Conservation (phyloP, 2,797 vertebrate species). For the Prionace glauca region DNA sequence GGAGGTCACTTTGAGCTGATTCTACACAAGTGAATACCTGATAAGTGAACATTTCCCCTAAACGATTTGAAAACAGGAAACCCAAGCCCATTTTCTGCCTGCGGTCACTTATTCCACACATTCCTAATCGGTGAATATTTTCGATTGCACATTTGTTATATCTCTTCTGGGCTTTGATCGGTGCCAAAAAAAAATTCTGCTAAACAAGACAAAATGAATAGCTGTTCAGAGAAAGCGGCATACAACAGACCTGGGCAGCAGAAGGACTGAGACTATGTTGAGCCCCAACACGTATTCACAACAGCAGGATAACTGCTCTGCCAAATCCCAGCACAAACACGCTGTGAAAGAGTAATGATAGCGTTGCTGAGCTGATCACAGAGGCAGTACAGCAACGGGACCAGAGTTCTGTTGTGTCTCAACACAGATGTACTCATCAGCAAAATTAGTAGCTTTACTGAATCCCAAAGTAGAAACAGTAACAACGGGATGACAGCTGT, state of each 20-base stretch:
- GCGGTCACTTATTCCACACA: slow-evolving; percentile 28
- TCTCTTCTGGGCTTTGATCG: neutral
- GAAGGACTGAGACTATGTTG: neutral
- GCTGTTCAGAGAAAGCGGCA: neutral
- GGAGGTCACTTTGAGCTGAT: neutral
- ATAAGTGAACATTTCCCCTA: slow-evolving; percentile 22
- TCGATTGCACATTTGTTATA: slow-evolving; percentile 19
- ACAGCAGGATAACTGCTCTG: neutral
- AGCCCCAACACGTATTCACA: neutral
- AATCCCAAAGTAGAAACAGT: neutral
- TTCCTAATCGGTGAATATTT: slow-evolving; percentile 25
- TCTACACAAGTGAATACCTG: slow-evolving; percentile 23
- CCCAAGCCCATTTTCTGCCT: slow-evolving; percentile 16
- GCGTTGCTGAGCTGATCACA: neutral
- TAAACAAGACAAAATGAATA: slow-evolving; percentile 21
- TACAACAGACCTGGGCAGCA: neutral
- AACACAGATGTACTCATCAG: neutral
- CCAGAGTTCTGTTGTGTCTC: neutral
- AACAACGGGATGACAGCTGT: neutral
- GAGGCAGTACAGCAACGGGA: neutral
- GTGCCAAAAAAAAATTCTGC: neutral
- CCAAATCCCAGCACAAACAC: neutral
- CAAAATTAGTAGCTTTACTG: neutral
- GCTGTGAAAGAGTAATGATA: neutral
- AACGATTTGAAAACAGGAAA: slow-evolving; percentile 34